phyloP scores from a whole-genome alignment of 2,113 vertebrate species.

The Corynorhinus townsendii region DNA sequence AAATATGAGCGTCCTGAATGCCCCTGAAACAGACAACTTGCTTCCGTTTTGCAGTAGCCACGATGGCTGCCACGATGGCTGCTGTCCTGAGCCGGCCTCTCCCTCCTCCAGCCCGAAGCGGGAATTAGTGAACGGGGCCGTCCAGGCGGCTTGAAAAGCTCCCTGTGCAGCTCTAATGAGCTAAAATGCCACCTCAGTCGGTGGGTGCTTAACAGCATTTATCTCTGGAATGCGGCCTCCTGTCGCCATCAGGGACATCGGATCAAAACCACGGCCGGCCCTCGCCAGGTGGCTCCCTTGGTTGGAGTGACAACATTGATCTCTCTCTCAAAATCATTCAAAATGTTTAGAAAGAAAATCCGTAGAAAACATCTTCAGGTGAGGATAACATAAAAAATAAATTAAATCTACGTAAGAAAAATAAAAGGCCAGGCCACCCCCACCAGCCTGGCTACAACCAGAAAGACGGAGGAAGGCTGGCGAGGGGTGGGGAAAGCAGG shows the following conservation, averaged over 20 bases:
- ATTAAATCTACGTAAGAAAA: neutral
- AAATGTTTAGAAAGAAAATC: neutral
- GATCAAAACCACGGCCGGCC: neutral
- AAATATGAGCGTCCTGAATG: neutral
- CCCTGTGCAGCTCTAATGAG: neutral
- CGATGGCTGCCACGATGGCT: fast-evolving
- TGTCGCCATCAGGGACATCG: neutral
- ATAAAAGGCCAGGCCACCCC: neutral
- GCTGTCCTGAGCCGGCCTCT: neutral
- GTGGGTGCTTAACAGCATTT: fast-evolving
- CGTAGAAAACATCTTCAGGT: neutral
- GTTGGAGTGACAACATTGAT: neutral
- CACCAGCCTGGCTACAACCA: neutral
- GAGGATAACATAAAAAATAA: neutral
- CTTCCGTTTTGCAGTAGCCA: neutral
- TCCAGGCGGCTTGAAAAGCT: neutral
- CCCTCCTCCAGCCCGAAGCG: neutral
- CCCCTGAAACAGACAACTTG: neutral
- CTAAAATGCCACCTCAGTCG: neutral
- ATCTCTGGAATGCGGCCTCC: fast-evolving
- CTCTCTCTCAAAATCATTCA: neutral
- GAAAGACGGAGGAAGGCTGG: neutral
- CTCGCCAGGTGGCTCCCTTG: neutral
- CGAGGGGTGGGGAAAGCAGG: fast-evolving
- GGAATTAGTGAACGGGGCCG: neutral